These are phyloP conservation scores for Melipona beecheii DNA, from an alignment of 2,888 invertebrate genomes.

Conservation along the genomic window DNA sequence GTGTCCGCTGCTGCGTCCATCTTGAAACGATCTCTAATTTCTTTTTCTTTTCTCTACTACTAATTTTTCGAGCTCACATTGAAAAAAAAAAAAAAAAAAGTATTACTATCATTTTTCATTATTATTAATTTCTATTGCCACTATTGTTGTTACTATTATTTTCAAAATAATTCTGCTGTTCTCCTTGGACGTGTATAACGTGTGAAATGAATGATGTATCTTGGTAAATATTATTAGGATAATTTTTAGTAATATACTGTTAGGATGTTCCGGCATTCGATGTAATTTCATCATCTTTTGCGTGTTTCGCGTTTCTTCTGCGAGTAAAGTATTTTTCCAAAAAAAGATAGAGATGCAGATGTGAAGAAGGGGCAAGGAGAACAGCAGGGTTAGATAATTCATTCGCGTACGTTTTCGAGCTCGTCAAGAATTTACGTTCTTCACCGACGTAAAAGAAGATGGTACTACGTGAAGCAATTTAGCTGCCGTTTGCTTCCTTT, in stretches of 20 bases:
- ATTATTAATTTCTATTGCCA: background rate
- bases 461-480: background rate
- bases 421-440: background rate
- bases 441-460: background rate
- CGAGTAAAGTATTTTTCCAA: background rate
- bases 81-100: background rate
- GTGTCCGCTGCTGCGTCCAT: slow-evolving; percentile 49
- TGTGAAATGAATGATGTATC: background rate
- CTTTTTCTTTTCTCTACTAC: background rate
- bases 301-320: background rate
- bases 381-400: background rate
- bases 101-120: background rate
- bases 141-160: background rate
- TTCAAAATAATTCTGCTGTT: background rate
- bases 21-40: slow-evolving; percentile 16
- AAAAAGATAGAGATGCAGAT: background rate
- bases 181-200: background rate
- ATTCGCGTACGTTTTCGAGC: background rate
- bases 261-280: background rate
- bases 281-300: background rate
- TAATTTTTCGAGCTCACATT: background rate
- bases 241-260: background rate
- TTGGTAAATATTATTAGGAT: background rate
- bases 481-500: background rate
- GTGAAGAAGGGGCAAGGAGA: background rate